Percentiles rank a stretch among this genome's conserved stretches.
phyloP scores from a whole-genome alignment of 2,888 invertebrate species.

The Leptinotarsa rubiginosa region DNA sequence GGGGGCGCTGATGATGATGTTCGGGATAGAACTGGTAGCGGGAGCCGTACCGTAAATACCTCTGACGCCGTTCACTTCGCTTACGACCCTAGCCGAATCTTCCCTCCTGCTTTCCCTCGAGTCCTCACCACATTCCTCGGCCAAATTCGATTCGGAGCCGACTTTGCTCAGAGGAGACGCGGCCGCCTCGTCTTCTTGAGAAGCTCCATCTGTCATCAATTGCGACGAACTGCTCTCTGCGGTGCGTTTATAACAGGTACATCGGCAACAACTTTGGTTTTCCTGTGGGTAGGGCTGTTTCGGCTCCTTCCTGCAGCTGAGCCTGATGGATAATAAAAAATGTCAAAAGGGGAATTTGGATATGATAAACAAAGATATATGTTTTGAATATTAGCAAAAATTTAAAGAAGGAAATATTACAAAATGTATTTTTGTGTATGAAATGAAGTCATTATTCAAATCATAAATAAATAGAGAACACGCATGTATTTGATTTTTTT shows the following conservation, averaged over 20 bases:
- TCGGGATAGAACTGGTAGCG: constrained; percentile 52
- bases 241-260: constrained; percentile 60
- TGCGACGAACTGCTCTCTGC: constrained; percentile 55
- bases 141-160: constrained; percentile 16
- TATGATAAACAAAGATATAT: neutral
- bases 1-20: constrained; percentile 56
- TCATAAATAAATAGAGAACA: too few relatives aligned
- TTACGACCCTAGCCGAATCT: constrained; percentile 44
- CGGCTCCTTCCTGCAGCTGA: constrained; percentile 50
- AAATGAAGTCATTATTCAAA: too few relatives aligned
- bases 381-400: too few relatives aligned
- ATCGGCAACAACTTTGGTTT: constrained; percentile 60
- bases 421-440: too few relatives aligned
- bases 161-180: constrained; percentile 11
- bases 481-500: too few relatives aligned
- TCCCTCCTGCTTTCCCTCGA: constrained; percentile 23
- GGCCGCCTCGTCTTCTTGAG: constrained; percentile 23
- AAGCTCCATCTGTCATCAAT: constrained; percentile 29
- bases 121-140: constrained; percentile 27
- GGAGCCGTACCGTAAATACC: constrained; percentile 55
- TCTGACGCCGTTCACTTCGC: constrained; percentile 50
- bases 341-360: neutral
- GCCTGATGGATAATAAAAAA: neutral
- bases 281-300: constrained; percentile 55
- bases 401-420: too few relatives aligned